These are phyloP conservation scores for Drosophila simulans DNA, from an alignment of 1,140 invertebrate genomes.

Conservation along the genomic window DNA sequence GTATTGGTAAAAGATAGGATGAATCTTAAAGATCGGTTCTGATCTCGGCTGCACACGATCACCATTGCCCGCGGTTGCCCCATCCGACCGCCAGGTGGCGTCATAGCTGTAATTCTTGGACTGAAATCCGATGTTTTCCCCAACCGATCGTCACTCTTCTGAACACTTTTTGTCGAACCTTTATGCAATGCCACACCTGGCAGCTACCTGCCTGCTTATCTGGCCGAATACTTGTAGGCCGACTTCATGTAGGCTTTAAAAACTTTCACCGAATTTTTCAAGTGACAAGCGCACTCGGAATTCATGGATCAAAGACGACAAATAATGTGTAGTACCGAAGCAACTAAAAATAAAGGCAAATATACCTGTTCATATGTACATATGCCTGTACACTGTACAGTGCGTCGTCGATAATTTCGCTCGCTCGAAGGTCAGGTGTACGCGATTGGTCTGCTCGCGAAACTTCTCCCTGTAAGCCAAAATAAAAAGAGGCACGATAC, in stretches of 20 bases:
- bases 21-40: neutral
- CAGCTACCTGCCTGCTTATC: constrained; percentile 3
- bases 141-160: neutral
- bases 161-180: neutral
- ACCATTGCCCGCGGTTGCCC: neutral
- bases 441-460: constrained; percentile 33
- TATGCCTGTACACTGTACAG: neutral
- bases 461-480: constrained; percentile 49
- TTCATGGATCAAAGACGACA: constrained; percentile 29
- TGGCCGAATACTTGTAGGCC: constrained; percentile 36
- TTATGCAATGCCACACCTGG: constrained; percentile 38
- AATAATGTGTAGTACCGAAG: neutral
- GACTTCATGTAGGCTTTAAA: constrained; percentile 32
- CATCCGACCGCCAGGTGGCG: neutral
- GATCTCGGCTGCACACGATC: neutral
- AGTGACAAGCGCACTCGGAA: constrained; percentile 45
- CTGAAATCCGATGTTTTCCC: neutral
- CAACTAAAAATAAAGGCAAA: constrained; percentile 16
- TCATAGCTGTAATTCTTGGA: neutral
- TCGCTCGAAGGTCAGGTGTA: constrained; percentile 65
- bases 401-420: constrained; percentile 48
- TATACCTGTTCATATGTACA: neutral
- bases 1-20: too few relatives aligned
- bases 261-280: constrained; percentile 49
- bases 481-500: neutral